phyloP scores from a whole-genome alignment of 2,113 vertebrate species.

The Apteryx mantelli region DNA sequence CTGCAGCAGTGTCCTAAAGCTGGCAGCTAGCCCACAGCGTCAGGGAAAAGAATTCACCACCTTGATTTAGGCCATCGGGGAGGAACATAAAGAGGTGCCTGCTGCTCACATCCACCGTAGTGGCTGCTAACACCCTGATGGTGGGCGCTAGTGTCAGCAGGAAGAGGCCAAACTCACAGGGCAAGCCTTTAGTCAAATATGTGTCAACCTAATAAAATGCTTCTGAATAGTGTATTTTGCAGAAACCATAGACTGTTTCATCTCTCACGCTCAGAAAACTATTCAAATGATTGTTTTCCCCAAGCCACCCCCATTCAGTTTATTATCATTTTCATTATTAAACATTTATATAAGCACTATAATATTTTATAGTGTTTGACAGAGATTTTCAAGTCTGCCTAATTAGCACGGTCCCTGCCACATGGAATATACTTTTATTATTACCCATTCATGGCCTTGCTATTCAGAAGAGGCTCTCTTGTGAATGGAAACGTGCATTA shows the following conservation, averaged over 20 bases:
- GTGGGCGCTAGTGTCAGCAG: background rate
- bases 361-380: slow-evolving; percentile 36
- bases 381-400: slow-evolving; percentile 18
- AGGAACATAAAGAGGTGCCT: background rate
- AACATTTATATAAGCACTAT: slow-evolving; percentile 40
- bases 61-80: background rate
- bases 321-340: slow-evolving; percentile 50
- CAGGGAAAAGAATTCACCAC: background rate
- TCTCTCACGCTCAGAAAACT: background rate
- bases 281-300: background rate
- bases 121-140: background rate
- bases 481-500: slow-evolving; percentile 23
- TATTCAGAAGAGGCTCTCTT: slow-evolving; percentile 17
- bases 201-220: background rate
- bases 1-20: background rate
- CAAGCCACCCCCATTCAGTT: background rate
- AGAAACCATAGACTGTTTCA: background rate
- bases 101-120: background rate
- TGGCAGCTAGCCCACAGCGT: background rate
- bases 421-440: slow-evolving; percentile 38
- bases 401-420: slow-evolving; percentile 34
- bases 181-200: background rate
- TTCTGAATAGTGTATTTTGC: background rate
- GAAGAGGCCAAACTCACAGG: background rate
- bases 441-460: background rate